Evolutionary conservation across 2,888 invertebrate species (phyloP).

Genomic region (Polyommatus icarus): DNA sequence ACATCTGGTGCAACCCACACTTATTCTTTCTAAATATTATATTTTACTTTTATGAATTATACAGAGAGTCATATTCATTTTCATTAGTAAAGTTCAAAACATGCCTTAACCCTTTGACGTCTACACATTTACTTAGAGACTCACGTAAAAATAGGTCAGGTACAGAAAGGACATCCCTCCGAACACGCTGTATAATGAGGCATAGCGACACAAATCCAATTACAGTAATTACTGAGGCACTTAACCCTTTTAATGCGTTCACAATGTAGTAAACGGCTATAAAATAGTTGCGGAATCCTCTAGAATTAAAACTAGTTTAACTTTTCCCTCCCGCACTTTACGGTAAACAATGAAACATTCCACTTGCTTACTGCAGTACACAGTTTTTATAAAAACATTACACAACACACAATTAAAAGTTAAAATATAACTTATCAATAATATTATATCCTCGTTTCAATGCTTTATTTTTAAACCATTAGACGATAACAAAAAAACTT

Average conservation of each 20-base stretch:
- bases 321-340: constrained; percentile 32
- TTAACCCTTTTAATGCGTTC: constrained; percentile 25
- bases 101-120: neutral
- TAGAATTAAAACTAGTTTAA: constrained; percentile 32
- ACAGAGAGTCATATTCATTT: neutral
- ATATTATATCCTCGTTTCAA: too few relatives aligned
- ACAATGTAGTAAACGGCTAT: constrained; percentile 3
- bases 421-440: too few relatives aligned
- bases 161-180: neutral
- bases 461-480: neutral
- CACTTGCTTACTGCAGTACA: constrained; percentile 8
- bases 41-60: neutral
- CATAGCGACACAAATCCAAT: constrained; percentile 25
- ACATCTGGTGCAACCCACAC: too few relatives aligned
- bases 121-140: neutral
- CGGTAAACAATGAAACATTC: constrained; percentile 31
- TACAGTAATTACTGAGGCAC: constrained; percentile 26
- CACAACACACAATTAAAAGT: too few relatives aligned
- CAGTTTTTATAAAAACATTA: neutral
- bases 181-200: constrained; percentile 5
- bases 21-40: neutral
- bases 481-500: neutral
- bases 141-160: constrained; percentile 5
- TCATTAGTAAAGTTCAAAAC: neutral
- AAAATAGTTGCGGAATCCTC: constrained; percentile 18